Conservation (phyloP, 2,888 invertebrate genomes). For the Cephus runcator region DNA sequence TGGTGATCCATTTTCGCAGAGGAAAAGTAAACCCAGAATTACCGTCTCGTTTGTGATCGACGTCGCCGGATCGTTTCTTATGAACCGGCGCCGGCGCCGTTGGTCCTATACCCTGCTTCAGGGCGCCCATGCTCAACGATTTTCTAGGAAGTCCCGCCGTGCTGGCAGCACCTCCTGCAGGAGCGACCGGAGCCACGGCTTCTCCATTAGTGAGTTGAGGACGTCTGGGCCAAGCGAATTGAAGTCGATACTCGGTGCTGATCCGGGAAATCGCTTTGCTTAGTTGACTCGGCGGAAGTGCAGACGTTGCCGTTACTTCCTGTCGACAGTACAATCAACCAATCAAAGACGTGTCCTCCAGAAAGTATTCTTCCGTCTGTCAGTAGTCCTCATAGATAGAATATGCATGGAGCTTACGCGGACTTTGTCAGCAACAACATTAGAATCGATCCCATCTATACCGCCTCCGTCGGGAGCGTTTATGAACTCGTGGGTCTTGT, state of each 20-base stretch:
- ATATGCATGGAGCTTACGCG: conserved; percentile 66
- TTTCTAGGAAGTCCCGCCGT: conserved; percentile 74
- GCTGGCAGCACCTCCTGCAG: conserved; percentile 65
- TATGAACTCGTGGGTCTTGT: conserved; percentile 86
- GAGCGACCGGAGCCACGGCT: conserved; percentile 65
- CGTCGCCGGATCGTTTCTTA: conserved; percentile 75
- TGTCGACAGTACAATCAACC: conserved; percentile 23
- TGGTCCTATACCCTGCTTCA: conserved; percentile 70
- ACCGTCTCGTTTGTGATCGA: conserved; percentile 70
- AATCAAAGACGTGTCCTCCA: too few relatives aligned
- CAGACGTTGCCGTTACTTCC: conserved; percentile 57
- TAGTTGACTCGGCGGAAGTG: conserved; percentile 71
- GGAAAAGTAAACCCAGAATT: neutral
- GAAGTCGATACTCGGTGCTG: conserved; percentile 89
- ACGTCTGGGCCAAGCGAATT: conserved; percentile 87
- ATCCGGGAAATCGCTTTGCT: conserved; percentile 78
- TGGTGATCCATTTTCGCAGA: neutral
- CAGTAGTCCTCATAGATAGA: neutral
- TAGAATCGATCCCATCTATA: conserved; percentile 71
- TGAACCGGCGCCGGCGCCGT: conserved; percentile 71
- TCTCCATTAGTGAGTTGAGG: conserved; percentile 70
- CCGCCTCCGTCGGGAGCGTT: conserved; percentile 70
- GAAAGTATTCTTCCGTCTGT: neutral
- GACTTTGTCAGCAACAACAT: conserved; percentile 73
- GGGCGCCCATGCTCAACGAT: conserved; percentile 88